phyloP scores from a whole-genome alignment of 1,140 invertebrate genomes.

The Propsilocerus akamusi region DNA sequence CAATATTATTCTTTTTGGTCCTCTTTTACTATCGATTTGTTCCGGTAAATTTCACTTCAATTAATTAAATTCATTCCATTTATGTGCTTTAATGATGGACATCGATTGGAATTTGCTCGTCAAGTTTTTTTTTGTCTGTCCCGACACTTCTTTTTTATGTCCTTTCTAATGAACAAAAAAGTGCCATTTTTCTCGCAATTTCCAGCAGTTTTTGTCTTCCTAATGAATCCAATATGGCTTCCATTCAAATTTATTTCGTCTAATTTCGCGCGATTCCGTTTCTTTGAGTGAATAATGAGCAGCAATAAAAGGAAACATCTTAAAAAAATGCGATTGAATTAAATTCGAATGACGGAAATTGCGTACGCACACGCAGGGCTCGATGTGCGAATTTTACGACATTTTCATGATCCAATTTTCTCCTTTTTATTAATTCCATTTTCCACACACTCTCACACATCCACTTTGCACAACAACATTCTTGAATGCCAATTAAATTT shows the following conservation, averaged over 20 bases:
- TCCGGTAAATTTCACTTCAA: constrained; percentile 3
- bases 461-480: background rate
- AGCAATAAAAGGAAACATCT: background rate
- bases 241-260: no score
- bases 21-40: background rate
- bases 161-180: background rate
- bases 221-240: background rate
- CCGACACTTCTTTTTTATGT: background rate
- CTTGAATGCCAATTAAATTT: constrained; percentile 1
- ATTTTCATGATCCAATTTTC: constrained; percentile 1
- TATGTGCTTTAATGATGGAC: background rate
- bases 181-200: no score
- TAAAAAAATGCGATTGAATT: no score
- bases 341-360: no score
- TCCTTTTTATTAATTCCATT: no score
- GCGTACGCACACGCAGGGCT: background rate
- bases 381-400: background rate
- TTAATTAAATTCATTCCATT: background rate
- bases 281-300: constrained; percentile 2
- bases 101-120: background rate
- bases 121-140: background rate
- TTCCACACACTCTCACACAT: background rate
- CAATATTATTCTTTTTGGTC: no score
- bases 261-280: no score
- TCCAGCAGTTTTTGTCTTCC: background rate